Conservation (phyloP, 2,797 vertebrate species). For the Phoeniculus purpureus region DNA sequence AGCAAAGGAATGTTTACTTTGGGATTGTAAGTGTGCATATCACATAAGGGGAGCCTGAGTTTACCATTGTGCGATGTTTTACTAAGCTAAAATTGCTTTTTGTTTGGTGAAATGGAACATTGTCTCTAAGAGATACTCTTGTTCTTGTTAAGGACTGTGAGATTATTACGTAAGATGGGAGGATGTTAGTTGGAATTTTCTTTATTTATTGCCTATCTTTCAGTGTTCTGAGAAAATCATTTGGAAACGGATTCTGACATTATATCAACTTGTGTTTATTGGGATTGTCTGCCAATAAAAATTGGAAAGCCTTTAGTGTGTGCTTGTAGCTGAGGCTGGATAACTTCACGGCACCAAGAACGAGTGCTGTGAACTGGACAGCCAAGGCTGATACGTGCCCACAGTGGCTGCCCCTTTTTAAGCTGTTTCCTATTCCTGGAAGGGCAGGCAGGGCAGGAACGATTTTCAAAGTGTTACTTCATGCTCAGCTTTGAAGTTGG, state of each 20-base stretch:
- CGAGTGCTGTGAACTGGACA: rapidly evolving
- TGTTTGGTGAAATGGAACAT: not conserved
- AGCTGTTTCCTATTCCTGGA: not conserved
- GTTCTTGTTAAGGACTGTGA: not conserved
- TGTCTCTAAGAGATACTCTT: not conserved
- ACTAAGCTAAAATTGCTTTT: not conserved
- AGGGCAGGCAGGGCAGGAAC: not conserved
- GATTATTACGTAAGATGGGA: not conserved
- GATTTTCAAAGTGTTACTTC: not conserved
- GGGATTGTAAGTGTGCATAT: not conserved
- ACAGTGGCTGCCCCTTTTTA: not conserved
- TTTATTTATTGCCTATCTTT: not conserved
- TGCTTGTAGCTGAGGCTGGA: not conserved
- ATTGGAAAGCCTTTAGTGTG: not conserved
- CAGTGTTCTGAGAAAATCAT: not conserved
- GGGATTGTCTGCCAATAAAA: not conserved
- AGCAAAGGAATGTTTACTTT: not conserved
- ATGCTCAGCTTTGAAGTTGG: rapidly evolving
- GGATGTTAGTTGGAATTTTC: not conserved
- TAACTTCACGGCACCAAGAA: rapidly evolving
- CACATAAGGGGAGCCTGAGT: not conserved
- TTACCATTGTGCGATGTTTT: constrained; percentile 4
- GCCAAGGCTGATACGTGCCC: not conserved
- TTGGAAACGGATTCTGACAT: not conserved
- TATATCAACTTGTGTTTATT: not conserved